Conservation (phyloP, 2,888 invertebrate genomes). For the Anodontia alba region DNA sequence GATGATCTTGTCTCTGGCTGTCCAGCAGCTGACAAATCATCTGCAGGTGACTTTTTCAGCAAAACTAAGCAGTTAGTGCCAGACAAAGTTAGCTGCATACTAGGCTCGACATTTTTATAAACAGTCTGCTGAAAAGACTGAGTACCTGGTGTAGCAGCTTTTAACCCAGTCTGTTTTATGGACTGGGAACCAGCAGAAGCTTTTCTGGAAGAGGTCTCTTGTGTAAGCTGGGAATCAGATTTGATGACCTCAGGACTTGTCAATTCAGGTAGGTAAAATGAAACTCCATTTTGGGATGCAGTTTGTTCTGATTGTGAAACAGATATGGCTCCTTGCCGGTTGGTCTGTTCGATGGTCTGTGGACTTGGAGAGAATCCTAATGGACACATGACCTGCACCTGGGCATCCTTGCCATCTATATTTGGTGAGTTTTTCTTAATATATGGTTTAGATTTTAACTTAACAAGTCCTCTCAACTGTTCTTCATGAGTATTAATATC, state of each 20-base stretch:
- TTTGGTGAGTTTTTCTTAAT: slow-evolving; percentile 62
- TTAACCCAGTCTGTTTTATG: slow-evolving; percentile 12
- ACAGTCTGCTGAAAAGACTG: neutral
- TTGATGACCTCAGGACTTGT: slow-evolving; percentile 3
- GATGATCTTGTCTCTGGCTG: neutral
- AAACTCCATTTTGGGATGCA: slow-evolving; percentile 24
- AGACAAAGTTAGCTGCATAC: neutral
- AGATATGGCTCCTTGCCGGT: slow-evolving; percentile 11
- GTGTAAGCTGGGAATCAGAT: neutral
- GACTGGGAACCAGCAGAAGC: slow-evolving; percentile 12
- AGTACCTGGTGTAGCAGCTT: neutral
- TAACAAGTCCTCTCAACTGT: slow-evolving; percentile 10
- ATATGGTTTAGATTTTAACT: slow-evolving; percentile 60
- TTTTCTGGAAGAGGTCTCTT: neutral
- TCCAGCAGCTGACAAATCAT: neutral
- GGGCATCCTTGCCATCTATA: slow-evolving; percentile 63
- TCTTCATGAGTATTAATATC: slow-evolving; percentile 39
- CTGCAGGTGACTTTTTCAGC: neutral
- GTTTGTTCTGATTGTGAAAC: slow-evolving; percentile 36
- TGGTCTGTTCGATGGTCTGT: slow-evolving; percentile 21
- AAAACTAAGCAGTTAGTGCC: neutral
- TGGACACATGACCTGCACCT: slow-evolving; percentile 70
- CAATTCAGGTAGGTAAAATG: slow-evolving; percentile 7
- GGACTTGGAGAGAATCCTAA: slow-evolving; percentile 40
- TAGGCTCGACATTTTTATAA: neutral